phyloP scores from a whole-genome alignment of 2,797 vertebrate species.

The Ambastaia sidthimunki region DNA sequence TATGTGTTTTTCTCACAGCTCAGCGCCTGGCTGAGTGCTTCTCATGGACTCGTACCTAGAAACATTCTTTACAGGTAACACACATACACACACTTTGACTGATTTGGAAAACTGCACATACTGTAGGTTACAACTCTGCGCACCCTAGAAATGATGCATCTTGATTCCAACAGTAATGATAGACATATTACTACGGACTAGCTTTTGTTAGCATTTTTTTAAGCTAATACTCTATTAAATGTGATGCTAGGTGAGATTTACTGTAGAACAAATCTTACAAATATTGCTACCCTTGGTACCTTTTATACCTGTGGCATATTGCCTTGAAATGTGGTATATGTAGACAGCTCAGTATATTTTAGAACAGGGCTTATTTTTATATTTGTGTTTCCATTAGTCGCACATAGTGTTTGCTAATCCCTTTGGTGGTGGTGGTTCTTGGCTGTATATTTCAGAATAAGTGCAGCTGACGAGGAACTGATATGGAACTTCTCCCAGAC shows the following conservation, averaged over 20 bases:
- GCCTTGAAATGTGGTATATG: neutral
- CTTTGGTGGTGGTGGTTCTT: constrained; percentile 1
- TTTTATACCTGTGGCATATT: no score
- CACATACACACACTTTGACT: neutral
- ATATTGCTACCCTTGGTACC: no score
- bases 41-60: constrained; percentile 95
- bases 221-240: no score
- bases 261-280: no score
- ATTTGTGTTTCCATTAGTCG: neutral
- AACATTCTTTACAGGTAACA: constrained; percentile 97
- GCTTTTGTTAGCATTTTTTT: no score
- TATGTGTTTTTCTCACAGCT: constrained; percentile 99
- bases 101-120: no score
- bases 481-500: constrained; percentile 95
- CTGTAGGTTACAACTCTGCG: no score
- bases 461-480: constrained; percentile 92
- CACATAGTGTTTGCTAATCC: neutral
- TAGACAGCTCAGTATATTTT: neutral
- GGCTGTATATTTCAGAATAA: constrained; percentile 83
- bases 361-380: neutral
- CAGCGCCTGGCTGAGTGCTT: constrained; percentile 98
- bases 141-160: no score
- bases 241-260: no score
- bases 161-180: no score
- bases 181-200: no score